Base-by-base conservation (phyloP, 2,888 invertebrate genomes). In the Reticulitermes lucifugus region DNA sequence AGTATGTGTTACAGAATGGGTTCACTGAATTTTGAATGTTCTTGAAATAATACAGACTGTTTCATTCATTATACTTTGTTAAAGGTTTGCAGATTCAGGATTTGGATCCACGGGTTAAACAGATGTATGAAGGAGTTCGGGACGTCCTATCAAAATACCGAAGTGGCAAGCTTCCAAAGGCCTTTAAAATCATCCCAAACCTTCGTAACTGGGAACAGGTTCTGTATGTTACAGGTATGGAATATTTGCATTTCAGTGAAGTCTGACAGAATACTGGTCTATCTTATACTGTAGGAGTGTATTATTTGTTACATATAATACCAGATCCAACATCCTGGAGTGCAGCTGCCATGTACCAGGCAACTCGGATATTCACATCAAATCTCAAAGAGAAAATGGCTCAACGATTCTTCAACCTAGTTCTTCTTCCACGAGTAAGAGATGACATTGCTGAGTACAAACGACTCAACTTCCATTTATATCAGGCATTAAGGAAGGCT, bases 381-480 rank as follows among this genome's bases (percentile, higher is more conserved):
- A 98, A 98, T 90, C 92, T 99, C 60, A 98, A 98, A 89, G 98
- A 98, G 88, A 96, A 96, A 89, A 98, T 98, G 98, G 98, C 98
- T 0, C 99, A 99, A 90, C 92, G 98, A 83, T 99, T 98, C 91
- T 98, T 96, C 89, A 98, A 98, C 91, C 92, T 98, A 85, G 96
- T 98, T n/a, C 91, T 99, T 21, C 91, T 99, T 73, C 99, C 99
- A 0, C 93, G 97, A 86, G 93, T 99, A 41, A 93, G 99, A 84
- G 99, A 99, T 91, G 99, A 99, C 90, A 95, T 99, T 83, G 95
- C 95, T 12, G 98, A 99, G 91, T 99, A 96, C 90, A 99, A 99
- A 91, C 94, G 96, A 89, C 92, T 99, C 2, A 99, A 99, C 91
- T 98, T 98, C 90, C 99, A 99, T 91, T 92, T 99, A 51, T 99